Percentiles rank a stretch among this genome's conserved stretches.
Conservation (phyloP, 2,113 vertebrate species). For the Bujurquina vittata region DNA sequence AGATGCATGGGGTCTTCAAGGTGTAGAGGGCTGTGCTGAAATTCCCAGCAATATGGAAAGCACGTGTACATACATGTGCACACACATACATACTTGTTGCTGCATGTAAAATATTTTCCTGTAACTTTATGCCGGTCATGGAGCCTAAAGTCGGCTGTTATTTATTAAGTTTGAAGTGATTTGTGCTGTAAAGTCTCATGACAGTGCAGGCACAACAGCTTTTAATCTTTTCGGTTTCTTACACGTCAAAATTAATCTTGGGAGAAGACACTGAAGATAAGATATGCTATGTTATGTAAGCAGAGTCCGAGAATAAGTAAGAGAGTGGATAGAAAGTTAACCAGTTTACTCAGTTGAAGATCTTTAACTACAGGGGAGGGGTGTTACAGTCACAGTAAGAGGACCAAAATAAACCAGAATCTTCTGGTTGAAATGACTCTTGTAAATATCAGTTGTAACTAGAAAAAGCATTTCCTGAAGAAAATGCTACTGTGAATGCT, state of each 20-base stretch:
- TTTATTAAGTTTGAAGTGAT: not conserved
- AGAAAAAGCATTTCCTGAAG: too few species aligned
- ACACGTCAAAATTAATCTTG: not conserved
- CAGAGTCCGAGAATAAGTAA: too few species aligned
- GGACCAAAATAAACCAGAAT: not conserved
- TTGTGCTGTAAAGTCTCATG: not conserved
- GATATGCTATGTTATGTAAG: not conserved
- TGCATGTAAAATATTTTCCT: constrained; percentile 2
- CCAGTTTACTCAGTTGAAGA: not conserved
- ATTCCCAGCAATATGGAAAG: constrained; percentile 39
- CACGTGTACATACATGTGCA: not conserved
- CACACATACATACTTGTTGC: not conserved
- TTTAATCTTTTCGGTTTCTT: not conserved
- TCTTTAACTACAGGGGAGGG: not conserved
- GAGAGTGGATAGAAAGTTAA: not conserved
- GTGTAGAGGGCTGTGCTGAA: constrained; percentile 48
- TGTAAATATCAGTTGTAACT: not conserved
- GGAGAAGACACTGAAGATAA: not conserved
- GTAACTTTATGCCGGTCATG: not conserved
- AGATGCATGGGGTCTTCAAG: constrained; percentile 59
- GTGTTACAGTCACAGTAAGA: not conserved
- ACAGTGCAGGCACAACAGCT: not conserved
- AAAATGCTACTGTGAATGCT: too few species aligned
- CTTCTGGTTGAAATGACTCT: not conserved
- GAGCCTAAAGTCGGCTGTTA: not conserved